A percentile compares a stretch with the other conserved stretches of the same genome.
phyloP scores from a whole-genome alignment of 2,888 invertebrate species.

The Acheta domesticus region DNA sequence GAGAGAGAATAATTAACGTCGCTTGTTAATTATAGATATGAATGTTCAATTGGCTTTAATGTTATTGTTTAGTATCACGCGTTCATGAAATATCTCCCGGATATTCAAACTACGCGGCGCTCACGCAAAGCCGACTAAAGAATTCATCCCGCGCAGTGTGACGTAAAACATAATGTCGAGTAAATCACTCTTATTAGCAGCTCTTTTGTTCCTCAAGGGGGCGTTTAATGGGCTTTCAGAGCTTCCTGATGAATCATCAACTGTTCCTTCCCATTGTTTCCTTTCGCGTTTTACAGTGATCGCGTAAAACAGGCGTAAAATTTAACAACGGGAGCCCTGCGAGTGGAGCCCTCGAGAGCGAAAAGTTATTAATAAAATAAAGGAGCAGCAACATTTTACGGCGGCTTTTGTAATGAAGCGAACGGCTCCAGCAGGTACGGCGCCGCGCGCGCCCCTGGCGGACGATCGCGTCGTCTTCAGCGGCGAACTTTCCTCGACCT shows the following conservation, averaged over 20 bases:
- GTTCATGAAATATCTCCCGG: too few species aligned
- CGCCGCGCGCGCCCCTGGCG: too few species aligned
- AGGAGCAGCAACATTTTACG: neutral
- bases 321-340: neutral
- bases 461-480: too few species aligned
- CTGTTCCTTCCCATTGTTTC: neutral
- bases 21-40: too few species aligned
- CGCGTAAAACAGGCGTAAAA: neutral
- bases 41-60: too few species aligned
- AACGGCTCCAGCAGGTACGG: neutral
- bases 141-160: too few species aligned
- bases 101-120: too few species aligned
- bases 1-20: too few species aligned
- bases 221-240: neutral
- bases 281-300: neutral
- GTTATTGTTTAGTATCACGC: too few species aligned
- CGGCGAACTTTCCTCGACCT: too few species aligned
- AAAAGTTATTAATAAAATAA: neutral
- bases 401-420: neutral
- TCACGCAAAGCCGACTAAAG: too few species aligned
- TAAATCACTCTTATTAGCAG: neutral
- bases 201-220: neutral
- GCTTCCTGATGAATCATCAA: conserved; percentile 1
- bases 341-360: neutral
- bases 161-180: neutral